These are phyloP conservation scores for Lontra canadensis DNA, from an alignment of 2,113 vertebrate genomes.

Conservation along the genomic window DNA sequence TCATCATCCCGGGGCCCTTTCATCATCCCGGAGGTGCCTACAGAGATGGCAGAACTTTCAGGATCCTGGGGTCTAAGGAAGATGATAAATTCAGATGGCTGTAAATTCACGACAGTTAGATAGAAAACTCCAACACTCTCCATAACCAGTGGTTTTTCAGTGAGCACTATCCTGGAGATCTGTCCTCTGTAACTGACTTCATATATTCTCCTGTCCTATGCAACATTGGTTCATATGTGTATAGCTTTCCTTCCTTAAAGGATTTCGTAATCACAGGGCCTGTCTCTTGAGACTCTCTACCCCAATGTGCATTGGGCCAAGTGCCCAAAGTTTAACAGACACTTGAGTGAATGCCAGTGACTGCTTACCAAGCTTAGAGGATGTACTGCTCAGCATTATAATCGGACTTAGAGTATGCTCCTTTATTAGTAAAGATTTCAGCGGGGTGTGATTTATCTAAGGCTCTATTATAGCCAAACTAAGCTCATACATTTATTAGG, in stretches of 20 bases:
- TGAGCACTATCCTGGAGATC: background rate
- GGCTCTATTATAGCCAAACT: conserved; percentile 22
- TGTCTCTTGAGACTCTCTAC: background rate
- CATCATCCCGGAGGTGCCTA: background rate
- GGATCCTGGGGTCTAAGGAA: background rate
- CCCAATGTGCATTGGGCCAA: background rate
- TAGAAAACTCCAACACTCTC: background rate
- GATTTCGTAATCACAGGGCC: background rate
- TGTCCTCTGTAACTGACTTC: background rate
- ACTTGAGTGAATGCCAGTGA: background rate
- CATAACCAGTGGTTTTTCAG: background rate
- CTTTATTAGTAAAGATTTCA: background rate
- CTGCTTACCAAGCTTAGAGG: background rate
- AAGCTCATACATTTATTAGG: conserved; percentile 44
- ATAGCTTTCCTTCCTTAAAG: background rate
- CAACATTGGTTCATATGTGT: background rate
- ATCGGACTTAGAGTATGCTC: background rate
- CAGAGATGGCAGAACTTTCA: background rate
- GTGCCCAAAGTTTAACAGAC: background rate
- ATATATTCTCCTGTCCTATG: background rate
- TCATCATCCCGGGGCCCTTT: background rate
- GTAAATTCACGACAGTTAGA: background rate
- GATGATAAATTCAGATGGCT: background rate
- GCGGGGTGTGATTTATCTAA: background rate
- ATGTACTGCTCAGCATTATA: background rate